Base-by-base conservation (phyloP, 2,797 vertebrate genomes). In the Aselliscus stoliczkanus region DNA sequence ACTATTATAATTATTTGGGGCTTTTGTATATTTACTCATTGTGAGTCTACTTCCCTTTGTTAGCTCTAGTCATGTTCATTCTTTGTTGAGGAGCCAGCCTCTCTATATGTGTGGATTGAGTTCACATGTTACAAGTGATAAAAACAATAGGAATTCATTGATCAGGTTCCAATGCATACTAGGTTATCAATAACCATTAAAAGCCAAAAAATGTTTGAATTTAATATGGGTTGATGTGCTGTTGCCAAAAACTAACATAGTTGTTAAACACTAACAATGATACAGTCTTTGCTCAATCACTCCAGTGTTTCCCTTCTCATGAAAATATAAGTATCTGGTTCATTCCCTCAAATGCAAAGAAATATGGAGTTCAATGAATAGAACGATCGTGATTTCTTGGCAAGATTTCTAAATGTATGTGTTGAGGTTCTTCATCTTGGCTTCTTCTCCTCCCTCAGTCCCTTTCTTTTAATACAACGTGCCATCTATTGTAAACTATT, bases 151-250 rank as follows among this genome's bases (percentile, higher is more conserved):
- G 90, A 97, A 97, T 97, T 93, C 86, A 97, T 97, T 98, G 96
- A 98, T 97, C 97, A 98, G 97, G 98, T 98, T 98, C 98, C 98
- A 98, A 97, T 98, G 98, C 98, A 98, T 97, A 97, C 98, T 98
- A 98, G 98, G 98, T 97, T 98, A 98, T 97, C 94, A 97, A 96
- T 95, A 97, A 96, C 67, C 88, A 91, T 97, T 97, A 90, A 98
- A 98, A 90, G 92, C 96, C 88, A 77, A 90, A 96, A 96, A 95
- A 95, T 95, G 80, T 95, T 95, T 96, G 87, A 93, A 95, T 97
- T 97, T 96, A 88, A 96, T 64, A 94, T 39, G 92, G 90, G 95
- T 97, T 97, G 88, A 97, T 23, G 83, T 98, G 96, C 97, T 98
- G 96, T 98, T 98, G 98, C 96, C 96, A 97, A 97, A 97, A 96